Conservation (phyloP, 2,888 invertebrate species). For the Nebria salina region DNA sequence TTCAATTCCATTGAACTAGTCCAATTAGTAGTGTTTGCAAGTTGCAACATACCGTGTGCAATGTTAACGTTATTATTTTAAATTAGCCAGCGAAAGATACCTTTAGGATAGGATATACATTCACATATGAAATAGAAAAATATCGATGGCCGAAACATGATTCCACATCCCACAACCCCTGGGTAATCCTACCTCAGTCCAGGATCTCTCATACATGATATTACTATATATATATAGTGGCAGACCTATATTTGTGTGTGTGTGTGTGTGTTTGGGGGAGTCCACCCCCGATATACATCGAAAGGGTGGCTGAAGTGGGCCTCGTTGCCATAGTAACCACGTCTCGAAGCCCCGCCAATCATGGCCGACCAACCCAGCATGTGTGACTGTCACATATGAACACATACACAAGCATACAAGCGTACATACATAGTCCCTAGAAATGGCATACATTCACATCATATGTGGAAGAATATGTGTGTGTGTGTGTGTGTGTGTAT, state of each 20-base stretch:
- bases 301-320: slow-evolving; percentile 51
- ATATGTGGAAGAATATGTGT: background rate
- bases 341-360: slow-evolving; percentile 54
- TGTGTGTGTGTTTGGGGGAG: slow-evolving; percentile 56
- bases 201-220: background rate
- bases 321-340: slow-evolving; percentile 56
- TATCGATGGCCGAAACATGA: slow-evolving; percentile 1
- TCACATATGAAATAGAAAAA: background rate
- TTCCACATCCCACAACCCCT: background rate
- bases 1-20: too few species aligned
- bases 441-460: background rate
- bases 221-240: background rate
- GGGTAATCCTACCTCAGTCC: background rate
- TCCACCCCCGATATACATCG: slow-evolving; percentile 56
- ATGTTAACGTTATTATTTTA: too few species aligned
- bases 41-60: too few species aligned
- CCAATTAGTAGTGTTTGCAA: too few species aligned
- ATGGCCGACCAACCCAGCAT: slow-evolving; percentile 55
- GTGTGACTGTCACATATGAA: slow-evolving; percentile 57
- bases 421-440: background rate
- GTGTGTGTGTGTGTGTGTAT: slow-evolving; percentile 6
- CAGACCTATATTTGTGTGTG: slow-evolving; percentile 33
- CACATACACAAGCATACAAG: slow-evolving; percentile 5
- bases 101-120: too few species aligned
- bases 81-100: too few species aligned